Evolutionary conservation across 2,888 invertebrate species (phyloP), one percentile per base, ranked within the genome.

Genomic region (Dicyrtoma fusca): DNA sequence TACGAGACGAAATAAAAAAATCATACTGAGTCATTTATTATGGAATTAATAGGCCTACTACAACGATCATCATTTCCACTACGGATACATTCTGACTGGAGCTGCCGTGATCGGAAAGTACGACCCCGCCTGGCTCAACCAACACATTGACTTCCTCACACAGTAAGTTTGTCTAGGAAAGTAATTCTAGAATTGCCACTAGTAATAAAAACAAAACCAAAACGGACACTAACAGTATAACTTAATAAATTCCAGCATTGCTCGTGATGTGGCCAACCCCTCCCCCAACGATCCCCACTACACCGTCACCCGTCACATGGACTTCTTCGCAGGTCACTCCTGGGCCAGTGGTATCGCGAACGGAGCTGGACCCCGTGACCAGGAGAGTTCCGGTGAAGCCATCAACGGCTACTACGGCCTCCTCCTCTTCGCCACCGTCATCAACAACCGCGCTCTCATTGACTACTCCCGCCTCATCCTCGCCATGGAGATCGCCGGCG

Each of bases 391-490:
- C 3, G 71, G 71, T 10, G 78, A 78, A 69, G 78, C 78, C n/a
- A 75, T 78, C 53, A 78, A 78, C 45, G 78, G 76, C 5, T 78
- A 78, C 63, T 78, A 78, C 45, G 76, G 76, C 0, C 75, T 78
- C 5, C 61, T 76, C 0, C 72, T 78, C 19, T 78, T 75, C 47
- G 78, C 75, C 4, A 34, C 59, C 17, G 74, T 64, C 14, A 65
- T 65, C 49, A 74, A 78, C 47, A 75, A 78, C 71, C 76, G 75
- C 64, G 57, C 71, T 5, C 68, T 78, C 11, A 76, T 78, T 59
- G 75, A 78, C 66, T 78, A 70, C 61, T 63, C 78, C n/a, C 63
- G 78, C 19, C 14, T 76, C 5, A 25, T 78, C 21, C 34, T 78
- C 0, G 75, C 76, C 14, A 74, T 76, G 65, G 76, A 78, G 64